Evolutionary conservation across 2,888 invertebrate species (phyloP), one percentile per base, ranked within the genome.

Genomic region (Ephialtes manifestator): DNA sequence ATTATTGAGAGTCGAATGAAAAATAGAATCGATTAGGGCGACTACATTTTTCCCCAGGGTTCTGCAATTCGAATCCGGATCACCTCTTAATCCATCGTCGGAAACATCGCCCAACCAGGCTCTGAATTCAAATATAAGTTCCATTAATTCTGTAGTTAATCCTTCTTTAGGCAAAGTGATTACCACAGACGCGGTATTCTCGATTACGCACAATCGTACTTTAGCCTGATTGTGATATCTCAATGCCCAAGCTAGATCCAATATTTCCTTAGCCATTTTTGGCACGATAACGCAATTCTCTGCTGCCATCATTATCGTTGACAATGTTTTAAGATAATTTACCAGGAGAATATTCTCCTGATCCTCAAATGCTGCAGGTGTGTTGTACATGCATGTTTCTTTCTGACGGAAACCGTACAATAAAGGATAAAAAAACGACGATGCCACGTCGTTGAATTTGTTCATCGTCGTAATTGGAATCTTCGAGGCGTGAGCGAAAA

Each of bases 401-500:
- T 95, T 95, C 51, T 95, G 95, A 0, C 96, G 96, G 86, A 96
- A 96, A 0, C 97, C 97, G 28, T 96, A 95, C 0, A 98, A 92
- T 1, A 98, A 93, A 0, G 98, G 97, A 92, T 97, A 98, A 94
- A 98, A 98, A 92, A 98, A 99, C 65, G 95, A 95, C 0, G 97
- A 97, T 0, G 97, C 97, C 0, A 97, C 96, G 0, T 96, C 94
- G 0, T 97, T 95, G 93, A 98, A 98, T 71, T 95, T 95, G 94
- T 98, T 98, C 0, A 94, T 92, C 46, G 94, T 95, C 0, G 94
- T 94, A 87, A 94, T 93, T 0, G 94, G 91, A 86, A 95, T 94
- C 89, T 93, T 93, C 0, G 91, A 81, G 87, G 93, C 90, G 84
- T 94, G 94, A 20, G 94, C 91, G 91, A 95, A 96, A 89, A 96